phyloP scores from a whole-genome alignment of 2,797 vertebrate genomes.

The Cyclopterus lumpus region DNA sequence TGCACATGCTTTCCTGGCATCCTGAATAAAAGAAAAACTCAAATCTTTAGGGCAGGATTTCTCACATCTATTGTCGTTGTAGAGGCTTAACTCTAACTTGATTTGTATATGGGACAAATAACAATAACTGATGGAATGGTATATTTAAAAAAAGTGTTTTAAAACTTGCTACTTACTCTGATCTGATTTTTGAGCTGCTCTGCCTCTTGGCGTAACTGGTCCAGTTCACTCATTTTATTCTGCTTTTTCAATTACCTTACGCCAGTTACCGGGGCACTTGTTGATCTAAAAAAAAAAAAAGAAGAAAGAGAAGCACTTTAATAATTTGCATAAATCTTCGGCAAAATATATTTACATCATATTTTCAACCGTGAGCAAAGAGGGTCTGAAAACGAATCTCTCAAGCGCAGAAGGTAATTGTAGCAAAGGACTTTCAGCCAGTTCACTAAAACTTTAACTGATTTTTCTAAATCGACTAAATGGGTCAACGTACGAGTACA shows the following conservation, averaged over 20 bases:
- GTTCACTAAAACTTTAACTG: neutral
- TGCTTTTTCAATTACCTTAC: slow-evolving; percentile 86
- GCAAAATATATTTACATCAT: slow-evolving; percentile 3
- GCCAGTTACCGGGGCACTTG: slow-evolving; percentile 88
- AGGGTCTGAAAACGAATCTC: neutral
- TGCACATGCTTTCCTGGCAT: slow-evolving; percentile 99
- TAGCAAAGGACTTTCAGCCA: neutral
- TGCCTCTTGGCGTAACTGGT: slow-evolving; percentile 98
- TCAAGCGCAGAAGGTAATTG: neutral
- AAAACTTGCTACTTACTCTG: slow-evolving; percentile 83
- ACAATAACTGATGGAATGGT: neutral
- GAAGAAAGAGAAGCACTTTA: slow-evolving; percentile 17
- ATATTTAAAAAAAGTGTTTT: neutral
- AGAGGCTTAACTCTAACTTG: neutral
- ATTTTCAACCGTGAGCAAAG: neutral
- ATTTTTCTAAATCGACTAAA: neutral
- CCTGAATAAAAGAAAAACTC: slow-evolving; percentile 78
- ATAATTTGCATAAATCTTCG: slow-evolving; percentile 4
- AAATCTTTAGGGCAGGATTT: slow-evolving; percentile 10
- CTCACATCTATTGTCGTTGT: neutral
- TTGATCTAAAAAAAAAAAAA: slow-evolving; percentile 81
- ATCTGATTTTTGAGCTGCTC: slow-evolving; percentile 98
- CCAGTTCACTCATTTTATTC: slow-evolving; percentile 98
- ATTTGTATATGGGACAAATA: neutral
- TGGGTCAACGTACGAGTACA: neutral